Evolutionary conservation across 2,797 vertebrate species (phyloP).

Genomic region (Rhincodon typus): DNA sequence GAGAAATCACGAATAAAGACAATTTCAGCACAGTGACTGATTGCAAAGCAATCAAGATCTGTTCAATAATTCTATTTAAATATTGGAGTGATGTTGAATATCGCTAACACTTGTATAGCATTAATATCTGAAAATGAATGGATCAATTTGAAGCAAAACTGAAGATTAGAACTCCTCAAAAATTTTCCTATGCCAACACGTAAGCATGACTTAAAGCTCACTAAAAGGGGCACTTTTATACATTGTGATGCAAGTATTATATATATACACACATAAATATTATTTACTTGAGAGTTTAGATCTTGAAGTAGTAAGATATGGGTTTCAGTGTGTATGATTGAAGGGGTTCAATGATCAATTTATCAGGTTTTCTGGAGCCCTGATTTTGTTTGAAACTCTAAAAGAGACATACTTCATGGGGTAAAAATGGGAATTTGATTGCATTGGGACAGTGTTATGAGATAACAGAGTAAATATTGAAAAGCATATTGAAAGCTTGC

Average conservation of each 20-base stretch:
- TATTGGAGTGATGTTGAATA: background rate
- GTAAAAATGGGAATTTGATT: too few relatives aligned
- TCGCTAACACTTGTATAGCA: background rate
- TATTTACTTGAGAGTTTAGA: too few relatives aligned
- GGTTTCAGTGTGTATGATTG: too few relatives aligned
- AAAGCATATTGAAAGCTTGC: too few relatives aligned
- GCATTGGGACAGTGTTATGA: too few relatives aligned
- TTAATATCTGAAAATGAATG: background rate
- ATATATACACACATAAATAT: too few relatives aligned
- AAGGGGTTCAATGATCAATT: too few relatives aligned
- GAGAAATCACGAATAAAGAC: background rate
- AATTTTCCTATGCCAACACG: background rate
- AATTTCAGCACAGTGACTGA: background rate
- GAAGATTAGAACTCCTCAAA: background rate
- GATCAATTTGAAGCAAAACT: background rate
- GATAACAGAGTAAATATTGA: too few relatives aligned
- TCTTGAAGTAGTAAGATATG: too few relatives aligned
- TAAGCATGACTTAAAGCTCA: background rate
- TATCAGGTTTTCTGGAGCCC: too few relatives aligned
- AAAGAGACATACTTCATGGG: too few relatives aligned
- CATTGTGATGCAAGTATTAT: background rate
- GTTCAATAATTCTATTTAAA: background rate
- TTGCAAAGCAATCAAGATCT: background rate
- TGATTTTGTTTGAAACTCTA: too few relatives aligned
- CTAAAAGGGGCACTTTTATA: background rate